Percentiles rank a stretch among this genome's conserved stretches.
These are phyloP conservation scores for Tipula unca DNA, from an alignment of 2,888 invertebrate species.

Conservation along the genomic window DNA sequence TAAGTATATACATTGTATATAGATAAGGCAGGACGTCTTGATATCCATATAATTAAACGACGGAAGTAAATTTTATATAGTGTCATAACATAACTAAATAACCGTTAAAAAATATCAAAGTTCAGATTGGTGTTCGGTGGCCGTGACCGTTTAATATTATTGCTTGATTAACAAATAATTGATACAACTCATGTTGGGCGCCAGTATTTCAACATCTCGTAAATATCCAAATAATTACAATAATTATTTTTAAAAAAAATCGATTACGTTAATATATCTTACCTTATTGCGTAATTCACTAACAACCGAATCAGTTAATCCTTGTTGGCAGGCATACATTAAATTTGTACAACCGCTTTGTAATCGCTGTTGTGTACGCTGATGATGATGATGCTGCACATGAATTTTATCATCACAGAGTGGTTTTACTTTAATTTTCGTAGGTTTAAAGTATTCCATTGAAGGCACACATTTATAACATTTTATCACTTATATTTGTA, in stretches of 20 bases:
- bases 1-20: too few species aligned
- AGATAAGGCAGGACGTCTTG: too few species aligned
- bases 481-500: background rate
- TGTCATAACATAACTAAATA: background rate
- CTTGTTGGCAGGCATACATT: constrained; percentile 89
- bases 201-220: background rate
- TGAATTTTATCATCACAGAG: background rate
- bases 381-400: background rate
- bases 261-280: too few species aligned
- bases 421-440: background rate
- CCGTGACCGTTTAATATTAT: constrained; percentile 14
- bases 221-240: too few species aligned
- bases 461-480: constrained; percentile 15
- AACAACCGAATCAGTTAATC: constrained; percentile 66
- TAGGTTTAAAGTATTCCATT: background rate
- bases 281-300: constrained; percentile 70
- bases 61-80: background rate
- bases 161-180: too few species aligned
- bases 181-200: background rate
- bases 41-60: too few species aligned
- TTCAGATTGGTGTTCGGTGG: background rate
- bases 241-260: too few species aligned
- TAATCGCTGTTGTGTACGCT: constrained; percentile 34
- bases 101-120: background rate
- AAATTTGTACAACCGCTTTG: constrained; percentile 70